These are phyloP conservation scores for Scelioninae gen. 1 DNA, from an alignment of 2,888 invertebrate genomes.

Conservation along the genomic window DNA sequence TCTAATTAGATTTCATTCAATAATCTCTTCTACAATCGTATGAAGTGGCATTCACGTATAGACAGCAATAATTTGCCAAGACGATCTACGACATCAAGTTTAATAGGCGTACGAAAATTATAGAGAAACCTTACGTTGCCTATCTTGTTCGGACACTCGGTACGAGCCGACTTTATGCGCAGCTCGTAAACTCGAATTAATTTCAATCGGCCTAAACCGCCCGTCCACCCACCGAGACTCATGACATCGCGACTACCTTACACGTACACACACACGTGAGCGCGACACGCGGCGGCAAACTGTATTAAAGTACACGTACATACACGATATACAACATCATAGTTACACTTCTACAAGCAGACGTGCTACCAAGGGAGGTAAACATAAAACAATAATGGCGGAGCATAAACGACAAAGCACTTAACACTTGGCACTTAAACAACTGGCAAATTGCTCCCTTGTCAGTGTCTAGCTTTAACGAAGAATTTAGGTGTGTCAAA, in stretches of 20 bases:
- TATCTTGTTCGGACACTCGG: slow-evolving; percentile 77
- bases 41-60: slow-evolving; percentile 33
- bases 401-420: slow-evolving; percentile 84
- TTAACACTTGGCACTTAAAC: slow-evolving; percentile 85
- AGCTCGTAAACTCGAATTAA: slow-evolving; percentile 83
- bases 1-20: slow-evolving; percentile 28
- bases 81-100: slow-evolving; percentile 44
- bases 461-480: slow-evolving; percentile 81
- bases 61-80: slow-evolving; percentile 50
- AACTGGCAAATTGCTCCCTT: slow-evolving; percentile 85
- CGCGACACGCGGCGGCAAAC: slow-evolving; percentile 13
- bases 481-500: slow-evolving; percentile 80
- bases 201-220: slow-evolving; percentile 82
- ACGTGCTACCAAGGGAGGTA: slow-evolving; percentile 74
- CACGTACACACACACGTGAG: slow-evolving; percentile 23
- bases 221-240: slow-evolving; percentile 71
- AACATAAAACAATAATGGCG: slow-evolving; percentile 84
- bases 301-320: slow-evolving; percentile 48
- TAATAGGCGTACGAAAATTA: slow-evolving; percentile 62
- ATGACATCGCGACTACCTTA: slow-evolving; percentile 50
- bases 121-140: slow-evolving; percentile 74
- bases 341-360: slow-evolving; percentile 42
- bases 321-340: too few relatives aligned
- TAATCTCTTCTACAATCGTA: slow-evolving; percentile 36
- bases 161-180: slow-evolving; percentile 76